A percentile compares a stretch with the other conserved stretches of the same genome.
Evolutionary conservation across 2,113 vertebrate species (phyloP).

Genomic region (Solea senegalensis): DNA sequence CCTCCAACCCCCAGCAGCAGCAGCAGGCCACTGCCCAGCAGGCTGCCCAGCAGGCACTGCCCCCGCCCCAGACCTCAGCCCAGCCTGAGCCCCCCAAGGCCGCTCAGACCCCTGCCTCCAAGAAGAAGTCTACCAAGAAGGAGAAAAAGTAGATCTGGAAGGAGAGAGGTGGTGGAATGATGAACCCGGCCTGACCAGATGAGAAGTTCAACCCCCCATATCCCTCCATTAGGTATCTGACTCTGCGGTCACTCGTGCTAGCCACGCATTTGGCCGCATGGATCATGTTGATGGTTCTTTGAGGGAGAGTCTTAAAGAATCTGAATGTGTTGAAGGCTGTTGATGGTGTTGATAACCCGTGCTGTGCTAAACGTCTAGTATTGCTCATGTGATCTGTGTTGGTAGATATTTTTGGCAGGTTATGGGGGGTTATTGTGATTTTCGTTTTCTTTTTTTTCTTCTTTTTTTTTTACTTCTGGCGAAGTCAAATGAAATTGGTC

Average conservation of each 20-base stretch:
- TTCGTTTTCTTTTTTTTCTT: not conserved
- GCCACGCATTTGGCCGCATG: conserved; percentile 45
- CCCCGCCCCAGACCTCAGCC: conserved; percentile 73
- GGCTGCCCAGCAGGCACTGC: conserved; percentile 82
- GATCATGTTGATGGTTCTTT: conserved; percentile 57
- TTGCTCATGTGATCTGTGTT: conserved; percentile 58
- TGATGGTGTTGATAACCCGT: conserved; percentile 51
- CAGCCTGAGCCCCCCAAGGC: conserved; percentile 83
- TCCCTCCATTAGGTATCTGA: conserved; percentile 60
- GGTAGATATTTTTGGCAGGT: conserved; percentile 66
- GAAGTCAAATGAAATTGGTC: conserved; percentile 58
- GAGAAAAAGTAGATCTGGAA: conserved; percentile 91
- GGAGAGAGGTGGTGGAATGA: conserved; percentile 52
- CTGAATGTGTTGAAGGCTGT: conserved; percentile 64
- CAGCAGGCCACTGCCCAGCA: conserved; percentile 76
- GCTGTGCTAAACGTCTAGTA: conserved; percentile 56
- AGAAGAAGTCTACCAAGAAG: conserved; percentile 98
- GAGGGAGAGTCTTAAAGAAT: conserved; percentile 51
- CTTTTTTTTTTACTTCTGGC: conserved; percentile 35
- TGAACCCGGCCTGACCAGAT: conserved; percentile 41
- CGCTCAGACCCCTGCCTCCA: conserved; percentile 87
- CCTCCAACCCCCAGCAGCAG: conserved; percentile 83
- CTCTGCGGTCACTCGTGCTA: conserved; percentile 42
- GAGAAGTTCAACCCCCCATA: conserved; percentile 55
- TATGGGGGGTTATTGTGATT: conserved; percentile 63